Conservation (phyloP, 2,113 vertebrate genomes). For the Anseranas semipalmata region DNA sequence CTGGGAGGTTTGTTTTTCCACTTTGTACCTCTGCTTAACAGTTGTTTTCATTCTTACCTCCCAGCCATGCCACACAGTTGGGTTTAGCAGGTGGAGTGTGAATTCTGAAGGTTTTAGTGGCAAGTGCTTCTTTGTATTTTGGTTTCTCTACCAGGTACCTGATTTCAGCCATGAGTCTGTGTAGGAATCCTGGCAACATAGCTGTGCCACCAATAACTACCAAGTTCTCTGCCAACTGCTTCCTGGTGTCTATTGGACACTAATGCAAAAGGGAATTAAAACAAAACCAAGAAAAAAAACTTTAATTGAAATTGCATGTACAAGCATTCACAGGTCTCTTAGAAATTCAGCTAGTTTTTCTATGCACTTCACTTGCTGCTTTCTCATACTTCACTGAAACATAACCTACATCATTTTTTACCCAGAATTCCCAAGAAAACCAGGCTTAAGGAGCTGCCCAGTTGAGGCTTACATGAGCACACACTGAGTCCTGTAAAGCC, state of each 20-base stretch:
- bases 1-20: background rate
- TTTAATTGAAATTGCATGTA: background rate
- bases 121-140: slow-evolving; percentile 87
- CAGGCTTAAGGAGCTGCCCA: background rate
- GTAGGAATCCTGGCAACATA: slow-evolving; percentile 95
- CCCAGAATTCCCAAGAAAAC: background rate
- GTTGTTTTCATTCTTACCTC: slow-evolving; percentile 80
- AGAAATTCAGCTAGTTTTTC: background rate
- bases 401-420: rapidly evolving
- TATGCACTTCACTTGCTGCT: background rate
- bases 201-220: slow-evolving; percentile 93
- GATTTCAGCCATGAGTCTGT: slow-evolving; percentile 93
- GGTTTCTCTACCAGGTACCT: slow-evolving; percentile 92
- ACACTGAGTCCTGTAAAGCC: background rate
- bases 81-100: slow-evolving; percentile 94
- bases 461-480: background rate
- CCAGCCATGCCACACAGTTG: slow-evolving; percentile 96
- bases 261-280: slow-evolving; percentile 48
- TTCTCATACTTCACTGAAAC: background rate
- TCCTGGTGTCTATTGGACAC: slow-evolving; percentile 96
- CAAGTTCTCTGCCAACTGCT: slow-evolving; percentile 94
- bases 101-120: slow-evolving; percentile 90
- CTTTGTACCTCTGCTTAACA: background rate
- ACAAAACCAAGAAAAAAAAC: background rate
- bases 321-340: no score